These are phyloP conservation scores for Gorsachius magnificus DNA, from an alignment of 2,797 vertebrate species.

Conservation along the genomic window DNA sequence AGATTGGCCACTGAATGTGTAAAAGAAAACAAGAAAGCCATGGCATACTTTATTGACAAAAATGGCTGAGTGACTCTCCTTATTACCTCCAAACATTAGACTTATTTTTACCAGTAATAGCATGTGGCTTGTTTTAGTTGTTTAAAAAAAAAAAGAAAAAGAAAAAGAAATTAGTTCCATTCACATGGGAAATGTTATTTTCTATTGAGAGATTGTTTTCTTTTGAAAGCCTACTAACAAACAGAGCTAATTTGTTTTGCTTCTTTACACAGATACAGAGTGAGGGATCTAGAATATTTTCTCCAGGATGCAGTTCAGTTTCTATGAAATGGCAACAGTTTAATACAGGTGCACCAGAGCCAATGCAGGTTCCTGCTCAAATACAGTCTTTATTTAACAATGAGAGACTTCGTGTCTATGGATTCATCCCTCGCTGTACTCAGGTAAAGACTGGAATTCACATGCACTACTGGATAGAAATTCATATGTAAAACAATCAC, in stretches of 20 bases:
- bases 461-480: background rate
- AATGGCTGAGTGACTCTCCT: background rate
- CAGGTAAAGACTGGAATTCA: conserved; percentile 72
- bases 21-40: background rate
- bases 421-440: conserved; percentile 85
- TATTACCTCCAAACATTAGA: background rate
- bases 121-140: background rate
- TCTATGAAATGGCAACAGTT: conserved; percentile 90
- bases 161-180: background rate
- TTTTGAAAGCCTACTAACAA: background rate
- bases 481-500: background rate
- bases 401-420: conserved; percentile 84
- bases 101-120: background rate
- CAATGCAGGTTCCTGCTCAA: conserved; percentile 84
- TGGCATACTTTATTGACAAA: background rate
- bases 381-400: conserved; percentile 82
- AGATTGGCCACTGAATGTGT: background rate
- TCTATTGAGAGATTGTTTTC: background rate
- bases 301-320: conserved; percentile 83
- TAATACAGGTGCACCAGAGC: conserved; percentile 43
- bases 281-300: conserved; percentile 76
- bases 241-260: background rate
- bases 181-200: background rate
- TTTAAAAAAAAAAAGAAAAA: background rate
- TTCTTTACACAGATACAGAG: conserved; percentile 73